Base-by-base conservation (phyloP, 2,888 invertebrate genomes). In the Morpho achilles region DNA sequence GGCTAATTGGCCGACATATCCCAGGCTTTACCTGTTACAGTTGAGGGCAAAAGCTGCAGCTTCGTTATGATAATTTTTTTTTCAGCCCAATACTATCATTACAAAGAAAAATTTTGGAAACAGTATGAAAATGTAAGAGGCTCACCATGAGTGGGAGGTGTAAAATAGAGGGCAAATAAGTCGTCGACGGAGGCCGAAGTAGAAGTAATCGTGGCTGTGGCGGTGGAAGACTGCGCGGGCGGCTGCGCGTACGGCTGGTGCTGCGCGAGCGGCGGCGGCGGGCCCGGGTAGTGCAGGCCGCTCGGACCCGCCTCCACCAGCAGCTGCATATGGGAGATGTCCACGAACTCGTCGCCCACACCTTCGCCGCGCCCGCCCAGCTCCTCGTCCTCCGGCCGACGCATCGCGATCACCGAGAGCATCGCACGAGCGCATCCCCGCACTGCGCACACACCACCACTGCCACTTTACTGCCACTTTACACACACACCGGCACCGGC, bases 311-410 rank as follows among this genome's bases (percentile, higher is more conserved):
- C 87, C 80, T 95, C 91, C 70, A 95, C 91, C 71, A 95, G 85
- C 80, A 95, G 93, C 75, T 95, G 95, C 80, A 96, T 96, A 80
- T 96, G 96, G 59, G 96, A 92, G 73, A 96, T 96, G 86, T 96
- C 96, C 80, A 96, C 95, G 87, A 95, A 96, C 87, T 96, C 96
- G 87, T 94, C 94, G 82, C 41, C 53, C 53, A 46, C 53, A 40
- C 83, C 83, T 74, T 84, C 87, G 83, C 79, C 87, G 78, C 87
- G 86, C 67, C 84, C 82, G 77, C 84, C 88, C 77, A 88, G 79
- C 82, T 89, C 89, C 88, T 92, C 92, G 89, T 93, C 94, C 92
- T 92, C 93, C 93, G 94, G 93, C 87, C 94, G 94, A 89, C 94
- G 93, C 94, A 94, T 95, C 90, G 94, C 93, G 91, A 94, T 91